phyloP scores from a whole-genome alignment of 2,113 vertebrate genomes.

The Percina caprodes region DNA sequence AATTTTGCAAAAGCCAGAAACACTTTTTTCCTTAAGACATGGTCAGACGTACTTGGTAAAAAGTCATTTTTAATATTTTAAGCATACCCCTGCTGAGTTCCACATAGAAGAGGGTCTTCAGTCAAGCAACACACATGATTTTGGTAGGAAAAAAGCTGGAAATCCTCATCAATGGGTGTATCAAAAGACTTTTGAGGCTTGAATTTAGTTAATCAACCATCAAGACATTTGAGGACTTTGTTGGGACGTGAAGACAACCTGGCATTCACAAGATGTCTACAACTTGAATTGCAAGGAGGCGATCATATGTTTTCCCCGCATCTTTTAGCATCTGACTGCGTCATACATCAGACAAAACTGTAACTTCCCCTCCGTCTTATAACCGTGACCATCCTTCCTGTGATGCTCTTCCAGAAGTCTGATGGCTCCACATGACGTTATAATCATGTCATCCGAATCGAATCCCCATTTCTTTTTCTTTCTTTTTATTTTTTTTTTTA shows the following conservation, averaged over 20 bases:
- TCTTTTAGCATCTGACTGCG: background rate
- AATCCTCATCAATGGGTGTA: slow-evolving; percentile 29
- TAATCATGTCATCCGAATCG: slow-evolving; percentile 52
- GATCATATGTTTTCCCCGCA: background rate
- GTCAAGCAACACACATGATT: background rate
- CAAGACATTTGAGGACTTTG: slow-evolving; percentile 28
- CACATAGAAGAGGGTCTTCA: background rate
- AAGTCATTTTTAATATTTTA: background rate
- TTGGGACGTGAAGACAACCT: slow-evolving; percentile 25
- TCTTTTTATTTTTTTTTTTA: slow-evolving; percentile 4
- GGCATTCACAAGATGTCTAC: slow-evolving; percentile 14
- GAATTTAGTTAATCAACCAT: slow-evolving; percentile 18
- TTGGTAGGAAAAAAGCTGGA: background rate
- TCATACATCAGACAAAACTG: slow-evolving; percentile 42
- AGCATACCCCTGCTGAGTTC: background rate
- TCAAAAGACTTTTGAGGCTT: background rate
- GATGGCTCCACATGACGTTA: slow-evolving; percentile 50
- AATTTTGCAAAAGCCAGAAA: background rate
- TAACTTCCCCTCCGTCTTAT: slow-evolving; percentile 44
- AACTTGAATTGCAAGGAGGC: slow-evolving; percentile 6
- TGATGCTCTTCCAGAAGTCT: slow-evolving; percentile 59
- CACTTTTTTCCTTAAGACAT: background rate
- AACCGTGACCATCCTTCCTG: slow-evolving; percentile 52
- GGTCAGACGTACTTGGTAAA: too few species aligned
- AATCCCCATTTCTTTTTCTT: slow-evolving; percentile 21